These are phyloP conservation scores for Alectoris magna DNA, from an alignment of 2,797 vertebrate species.

Conservation along the genomic window DNA sequence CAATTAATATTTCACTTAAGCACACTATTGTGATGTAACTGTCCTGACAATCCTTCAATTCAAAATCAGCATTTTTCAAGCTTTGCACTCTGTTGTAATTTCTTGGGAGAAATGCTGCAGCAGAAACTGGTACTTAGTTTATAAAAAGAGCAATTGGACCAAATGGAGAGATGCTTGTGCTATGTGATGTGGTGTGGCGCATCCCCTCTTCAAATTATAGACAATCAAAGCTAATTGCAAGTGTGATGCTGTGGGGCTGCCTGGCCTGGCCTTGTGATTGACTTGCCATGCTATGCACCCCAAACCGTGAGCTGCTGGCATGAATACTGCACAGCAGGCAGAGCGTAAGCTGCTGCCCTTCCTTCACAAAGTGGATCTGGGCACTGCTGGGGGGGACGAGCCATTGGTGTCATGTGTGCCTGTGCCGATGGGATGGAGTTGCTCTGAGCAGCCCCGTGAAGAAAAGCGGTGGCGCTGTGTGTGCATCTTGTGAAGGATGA, in stretches of 20 bases:
- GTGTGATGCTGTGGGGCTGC: background rate
- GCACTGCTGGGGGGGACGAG: fast-evolving
- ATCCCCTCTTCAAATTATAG: constrained; percentile 72
- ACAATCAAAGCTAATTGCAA: constrained; percentile 57
- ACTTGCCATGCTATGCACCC: background rate
- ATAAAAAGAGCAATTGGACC: constrained; percentile 63
- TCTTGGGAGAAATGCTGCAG: constrained; percentile 50
- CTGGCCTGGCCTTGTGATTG: background rate
- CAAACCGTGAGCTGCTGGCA: background rate
- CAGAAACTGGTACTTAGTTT: constrained; percentile 47
- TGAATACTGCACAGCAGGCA: background rate
- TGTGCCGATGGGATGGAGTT: background rate
- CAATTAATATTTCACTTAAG: constrained; percentile 31
- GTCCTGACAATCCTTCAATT: background rate
- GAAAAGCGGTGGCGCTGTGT: background rate
- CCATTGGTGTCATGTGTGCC: fast-evolving
- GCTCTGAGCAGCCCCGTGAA: background rate
- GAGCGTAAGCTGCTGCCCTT: background rate
- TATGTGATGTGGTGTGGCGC: constrained; percentile 74
- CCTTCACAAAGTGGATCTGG: background rate
- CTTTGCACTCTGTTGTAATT: background rate
- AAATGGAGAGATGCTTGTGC: constrained; percentile 41
- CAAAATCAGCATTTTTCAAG: background rate
- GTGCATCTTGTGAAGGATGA: background rate
- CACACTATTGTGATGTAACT: constrained; percentile 40